phyloP scores from a whole-genome alignment of 2,113 vertebrate genomes.

The Addax nasomaculatus region DNA sequence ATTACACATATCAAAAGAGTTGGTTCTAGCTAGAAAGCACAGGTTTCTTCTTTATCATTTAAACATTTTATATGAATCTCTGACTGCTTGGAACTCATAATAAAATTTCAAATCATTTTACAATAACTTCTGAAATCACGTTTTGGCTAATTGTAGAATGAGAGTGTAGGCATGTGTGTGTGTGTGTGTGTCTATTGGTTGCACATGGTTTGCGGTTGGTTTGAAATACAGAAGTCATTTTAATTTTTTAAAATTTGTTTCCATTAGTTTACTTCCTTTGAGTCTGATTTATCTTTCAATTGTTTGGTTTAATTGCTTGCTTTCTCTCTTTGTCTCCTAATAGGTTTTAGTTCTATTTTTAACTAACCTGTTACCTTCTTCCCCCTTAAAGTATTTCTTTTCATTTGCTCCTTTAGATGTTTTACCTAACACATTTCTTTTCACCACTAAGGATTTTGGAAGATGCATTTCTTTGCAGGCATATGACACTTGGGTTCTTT shows the following conservation, averaged over 20 bases:
- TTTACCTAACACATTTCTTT: not conserved
- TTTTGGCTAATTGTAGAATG: not conserved
- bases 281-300: not conserved
- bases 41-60: not conserved
- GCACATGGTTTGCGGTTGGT: not conserved
- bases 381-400: not conserved
- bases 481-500: not conserved
- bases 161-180: fast-evolving
- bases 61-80: not conserved
- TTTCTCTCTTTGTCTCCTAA: not conserved
- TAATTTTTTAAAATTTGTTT: not conserved
- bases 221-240: not conserved
- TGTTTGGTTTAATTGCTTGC: not conserved
- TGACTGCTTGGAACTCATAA: not conserved
- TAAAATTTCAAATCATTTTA: not conserved
- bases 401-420: not conserved
- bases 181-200: not conserved
- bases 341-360: not conserved
- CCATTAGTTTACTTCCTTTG: not conserved
- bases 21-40: not conserved
- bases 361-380: not conserved
- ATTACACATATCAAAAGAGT: not conserved
- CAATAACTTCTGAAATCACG: not conserved
- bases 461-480: not conserved
- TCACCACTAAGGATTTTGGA: not conserved